Evolutionary conservation across 2,797 vertebrate species (phyloP).

Genomic region (Denticeps clupeoides): DNA sequence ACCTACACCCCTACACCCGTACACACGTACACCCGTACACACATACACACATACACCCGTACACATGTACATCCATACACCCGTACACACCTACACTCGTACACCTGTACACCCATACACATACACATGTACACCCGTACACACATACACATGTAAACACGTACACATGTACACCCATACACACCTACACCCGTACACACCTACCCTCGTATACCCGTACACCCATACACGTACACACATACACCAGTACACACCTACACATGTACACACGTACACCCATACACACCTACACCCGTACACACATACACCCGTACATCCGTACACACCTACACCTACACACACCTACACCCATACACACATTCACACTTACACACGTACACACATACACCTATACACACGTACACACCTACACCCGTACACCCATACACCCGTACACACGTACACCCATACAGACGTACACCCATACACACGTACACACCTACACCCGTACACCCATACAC

Average conservation of each 20-base stretch:
- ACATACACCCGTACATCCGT: neutral
- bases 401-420: conserved; percentile 10
- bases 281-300: neutral
- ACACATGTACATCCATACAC: neutral
- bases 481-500: neutral
- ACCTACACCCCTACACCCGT: neutral
- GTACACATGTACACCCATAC: neutral
- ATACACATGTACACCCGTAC: conserved; percentile 16
- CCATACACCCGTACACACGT: neutral
- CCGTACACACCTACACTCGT: neutral
- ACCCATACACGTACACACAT: neutral
- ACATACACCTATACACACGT: conserved; percentile 25
- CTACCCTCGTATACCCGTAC: neutral
- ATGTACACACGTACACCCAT: neutral
- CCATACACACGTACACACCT: conserved; percentile 8
- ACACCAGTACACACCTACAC: too few relatives aligned
- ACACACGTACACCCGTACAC: neutral
- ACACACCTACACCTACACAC: too few relatives aligned
- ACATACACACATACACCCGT: neutral
- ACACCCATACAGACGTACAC: neutral
- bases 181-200: neutral
- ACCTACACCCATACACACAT: too few relatives aligned
- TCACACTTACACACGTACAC: too few relatives aligned
- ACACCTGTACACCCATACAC: neutral
- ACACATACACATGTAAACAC: neutral